Conservation (phyloP, 2,113 vertebrate genomes). For the Pardalotus punctatus region DNA sequence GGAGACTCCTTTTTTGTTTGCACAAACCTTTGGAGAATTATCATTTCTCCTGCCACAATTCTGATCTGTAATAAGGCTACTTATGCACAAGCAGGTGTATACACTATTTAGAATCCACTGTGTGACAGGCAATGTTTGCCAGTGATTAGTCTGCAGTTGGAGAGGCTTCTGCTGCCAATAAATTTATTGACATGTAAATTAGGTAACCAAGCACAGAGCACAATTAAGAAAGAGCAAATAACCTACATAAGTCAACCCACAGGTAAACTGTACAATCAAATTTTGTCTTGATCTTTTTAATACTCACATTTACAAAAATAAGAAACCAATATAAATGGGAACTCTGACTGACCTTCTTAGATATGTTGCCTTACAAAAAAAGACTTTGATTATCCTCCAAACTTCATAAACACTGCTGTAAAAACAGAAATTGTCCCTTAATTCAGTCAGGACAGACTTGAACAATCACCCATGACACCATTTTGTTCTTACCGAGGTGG, state of each 20-base stretch:
- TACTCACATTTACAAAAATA: background rate
- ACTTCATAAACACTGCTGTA: background rate
- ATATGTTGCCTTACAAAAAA: background rate
- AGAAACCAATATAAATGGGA: background rate
- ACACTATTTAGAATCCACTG: background rate
- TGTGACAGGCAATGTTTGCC: background rate
- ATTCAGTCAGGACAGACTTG: background rate
- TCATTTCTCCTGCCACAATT: background rate
- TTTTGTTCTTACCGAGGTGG: background rate
- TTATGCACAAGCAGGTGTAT: background rate
- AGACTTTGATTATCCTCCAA: background rate
- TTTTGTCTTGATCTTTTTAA: background rate
- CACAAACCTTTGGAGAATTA: background rate
- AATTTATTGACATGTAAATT: slow-evolving; percentile 3
- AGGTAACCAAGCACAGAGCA: background rate
- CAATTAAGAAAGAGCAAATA: background rate
- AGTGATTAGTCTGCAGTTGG: background rate
- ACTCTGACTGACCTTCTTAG: background rate
- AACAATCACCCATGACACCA: background rate
- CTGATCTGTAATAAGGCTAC: background rate
- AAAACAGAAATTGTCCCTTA: background rate
- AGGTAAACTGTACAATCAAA: background rate
- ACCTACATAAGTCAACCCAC: background rate
- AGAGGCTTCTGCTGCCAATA: background rate
- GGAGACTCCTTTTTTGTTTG: background rate